phyloP scores from a whole-genome alignment of 2,888 invertebrate species.

The Tetheella fluctuosa region DNA sequence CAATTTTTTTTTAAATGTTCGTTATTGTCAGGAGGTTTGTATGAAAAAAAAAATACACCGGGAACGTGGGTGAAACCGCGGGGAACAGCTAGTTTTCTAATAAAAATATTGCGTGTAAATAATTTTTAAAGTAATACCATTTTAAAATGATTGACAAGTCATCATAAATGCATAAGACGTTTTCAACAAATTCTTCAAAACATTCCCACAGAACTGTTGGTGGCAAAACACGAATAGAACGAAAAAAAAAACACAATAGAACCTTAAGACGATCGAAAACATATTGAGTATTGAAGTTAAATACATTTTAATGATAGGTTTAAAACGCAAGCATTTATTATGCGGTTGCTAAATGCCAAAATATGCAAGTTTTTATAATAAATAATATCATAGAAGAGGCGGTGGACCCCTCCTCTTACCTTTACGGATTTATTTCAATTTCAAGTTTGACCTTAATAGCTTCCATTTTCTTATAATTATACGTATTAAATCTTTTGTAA shows the following conservation, averaged over 20 bases:
- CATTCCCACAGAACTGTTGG: constrained; percentile 7
- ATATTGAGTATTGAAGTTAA: constrained; percentile 63
- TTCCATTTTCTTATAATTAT: constrained; percentile 63
- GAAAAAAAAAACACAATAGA: constrained; percentile 46
- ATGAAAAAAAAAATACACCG: too few relatives aligned
- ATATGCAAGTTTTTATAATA: constrained; percentile 58
- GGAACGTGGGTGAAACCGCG: too few relatives aligned
- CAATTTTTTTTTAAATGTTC: too few relatives aligned
- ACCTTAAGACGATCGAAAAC: constrained; percentile 52
- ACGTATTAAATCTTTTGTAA: constrained; percentile 55
- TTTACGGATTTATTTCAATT: constrained; percentile 71
- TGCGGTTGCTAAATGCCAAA: constrained; percentile 75
- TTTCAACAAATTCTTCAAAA: not conserved
- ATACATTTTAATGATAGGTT: constrained; percentile 72
- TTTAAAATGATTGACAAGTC: not conserved
- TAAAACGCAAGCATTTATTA: constrained; percentile 62
- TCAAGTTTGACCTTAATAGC: constrained; percentile 52
- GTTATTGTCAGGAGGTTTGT: too few relatives aligned
- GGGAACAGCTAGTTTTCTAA: too few relatives aligned
- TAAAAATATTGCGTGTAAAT: too few relatives aligned
- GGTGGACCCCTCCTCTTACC: constrained; percentile 51
- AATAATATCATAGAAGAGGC: constrained; percentile 46
- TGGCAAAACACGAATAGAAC: not conserved
- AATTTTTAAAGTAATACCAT: too few relatives aligned
- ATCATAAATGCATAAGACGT: not conserved